Evolutionary conservation across 1,140 invertebrate species (phyloP), one percentile per base, ranked within the genome.

Genomic region (Ctenoplectra terminalis): DNA sequence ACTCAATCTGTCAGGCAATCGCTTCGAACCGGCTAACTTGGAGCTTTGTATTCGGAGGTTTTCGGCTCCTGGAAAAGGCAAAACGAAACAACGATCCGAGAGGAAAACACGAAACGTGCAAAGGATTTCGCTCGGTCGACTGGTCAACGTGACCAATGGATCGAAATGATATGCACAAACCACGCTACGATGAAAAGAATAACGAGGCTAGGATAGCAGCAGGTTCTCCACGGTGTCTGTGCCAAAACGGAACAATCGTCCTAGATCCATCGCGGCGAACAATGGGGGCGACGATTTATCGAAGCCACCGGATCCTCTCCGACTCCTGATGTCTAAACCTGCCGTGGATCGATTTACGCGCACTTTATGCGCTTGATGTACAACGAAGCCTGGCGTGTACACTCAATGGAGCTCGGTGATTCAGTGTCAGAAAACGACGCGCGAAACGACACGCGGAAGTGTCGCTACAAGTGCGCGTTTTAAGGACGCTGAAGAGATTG

Each of bases 1-100:
- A 63, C 84, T 87, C 88, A 83, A 90, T 89, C 81, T 87, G 85
- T 80, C 67, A 61, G 71, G 79, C 84, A 84, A 88, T 88, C 89
- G 88, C 78, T 80, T 61, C 84, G 83, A 78, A 43, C 63, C 26
- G 56, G 56, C 58, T 29, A 60, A 86, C 80, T 83, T 67, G 70
- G 64, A 71, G 77, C 80, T 89, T 89, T 88, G 79, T 87, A 81
- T 81, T 88, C 87, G 72, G 26, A 58, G 63, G 60, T 72, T 46
- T 29, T 46, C 69, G 52, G 52, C 2, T 20, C 1, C 23, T 61
- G 9, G 48, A n/a, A 43, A 48, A 31, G 50, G 20, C 31, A 46
- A 43, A 26, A 26, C 40, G 78, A 75, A 52, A 74, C 66, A 73
- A 43, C 43, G 29, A 3, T 43, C 11, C 54, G 8, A n/a, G 6